Evolutionary conservation across 2,888 invertebrate genomes (phyloP).

Genomic region (Agrochola litura): DNA sequence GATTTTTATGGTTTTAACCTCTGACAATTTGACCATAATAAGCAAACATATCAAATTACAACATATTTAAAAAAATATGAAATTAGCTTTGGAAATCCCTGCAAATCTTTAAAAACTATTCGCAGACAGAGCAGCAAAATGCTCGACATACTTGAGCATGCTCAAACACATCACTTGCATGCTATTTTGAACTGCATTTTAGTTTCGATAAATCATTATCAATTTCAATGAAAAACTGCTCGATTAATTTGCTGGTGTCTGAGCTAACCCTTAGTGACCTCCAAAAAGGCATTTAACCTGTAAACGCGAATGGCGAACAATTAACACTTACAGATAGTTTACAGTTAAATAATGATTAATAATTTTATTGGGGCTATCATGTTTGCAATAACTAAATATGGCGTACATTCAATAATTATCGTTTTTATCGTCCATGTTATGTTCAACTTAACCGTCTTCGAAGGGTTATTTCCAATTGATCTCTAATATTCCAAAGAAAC

Average conservation of each 20-base stretch:
- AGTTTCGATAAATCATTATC: not conserved
- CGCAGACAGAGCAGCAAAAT: not conserved
- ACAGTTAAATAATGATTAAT: constrained; percentile 64
- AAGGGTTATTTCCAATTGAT: constrained; percentile 28
- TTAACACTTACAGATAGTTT: constrained; percentile 49
- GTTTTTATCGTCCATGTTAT: constrained; percentile 66
- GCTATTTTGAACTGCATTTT: not conserved
- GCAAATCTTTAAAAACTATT: not conserved
- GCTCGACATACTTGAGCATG: not conserved
- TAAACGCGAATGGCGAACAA: constrained; percentile 24
- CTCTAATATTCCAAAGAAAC: not conserved
- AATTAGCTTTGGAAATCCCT: not conserved
- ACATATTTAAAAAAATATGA: not conserved
- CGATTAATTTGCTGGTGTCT: not conserved
- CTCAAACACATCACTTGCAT: not conserved
- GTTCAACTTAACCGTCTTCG: constrained; percentile 45
- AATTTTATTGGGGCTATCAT: constrained; percentile 59
- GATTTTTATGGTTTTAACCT: not conserved
- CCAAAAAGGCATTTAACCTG: constrained; percentile 17
- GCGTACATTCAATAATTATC: constrained; percentile 68
- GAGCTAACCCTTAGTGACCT: not conserved
- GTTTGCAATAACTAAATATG: constrained; percentile 63
- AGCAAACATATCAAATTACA: constrained; percentile 1
- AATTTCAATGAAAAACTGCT: not conserved
- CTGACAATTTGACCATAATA: not conserved